These are phyloP conservation scores for Colaptes auratus DNA, from an alignment of 2,113 vertebrate species.

Conservation along the genomic window DNA sequence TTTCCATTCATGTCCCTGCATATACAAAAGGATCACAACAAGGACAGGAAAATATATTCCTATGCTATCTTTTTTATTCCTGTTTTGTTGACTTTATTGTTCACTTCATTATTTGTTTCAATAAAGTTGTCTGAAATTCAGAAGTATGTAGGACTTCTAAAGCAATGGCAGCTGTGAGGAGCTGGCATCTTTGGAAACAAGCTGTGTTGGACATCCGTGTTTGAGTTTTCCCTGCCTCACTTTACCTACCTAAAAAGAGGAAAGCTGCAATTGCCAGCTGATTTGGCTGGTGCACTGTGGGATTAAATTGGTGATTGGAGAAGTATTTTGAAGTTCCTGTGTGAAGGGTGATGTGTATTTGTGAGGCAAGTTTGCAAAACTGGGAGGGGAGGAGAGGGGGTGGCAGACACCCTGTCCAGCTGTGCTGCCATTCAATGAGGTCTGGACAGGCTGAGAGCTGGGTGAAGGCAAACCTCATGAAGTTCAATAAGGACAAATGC, in stretches of 20 bases:
- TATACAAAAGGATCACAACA: constrained; percentile 11
- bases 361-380: background rate
- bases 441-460: too few species aligned
- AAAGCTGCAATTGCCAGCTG: background rate
- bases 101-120: constrained; percentile 45
- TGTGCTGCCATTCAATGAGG: too few species aligned
- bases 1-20: constrained; percentile 14
- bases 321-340: background rate
- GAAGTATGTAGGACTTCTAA: background rate
- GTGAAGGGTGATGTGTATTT: background rate
- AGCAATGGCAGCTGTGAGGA: background rate
- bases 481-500: too few species aligned
- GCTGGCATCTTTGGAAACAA: background rate
- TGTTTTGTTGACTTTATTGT: constrained; percentile 9
- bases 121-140: constrained; percentile 1
- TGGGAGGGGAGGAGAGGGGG: too few species aligned
- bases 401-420: too few species aligned
- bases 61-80: background rate
- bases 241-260: background rate
- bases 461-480: too few species aligned
- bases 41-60: constrained; percentile 2
- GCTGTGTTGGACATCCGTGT: accelerated
- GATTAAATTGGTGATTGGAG: background rate
- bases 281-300: background rate
- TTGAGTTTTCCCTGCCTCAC: background rate